These are phyloP conservation scores for Notodonta dromedarius DNA, from an alignment of 2,888 invertebrate species.

Conservation along the genomic window DNA sequence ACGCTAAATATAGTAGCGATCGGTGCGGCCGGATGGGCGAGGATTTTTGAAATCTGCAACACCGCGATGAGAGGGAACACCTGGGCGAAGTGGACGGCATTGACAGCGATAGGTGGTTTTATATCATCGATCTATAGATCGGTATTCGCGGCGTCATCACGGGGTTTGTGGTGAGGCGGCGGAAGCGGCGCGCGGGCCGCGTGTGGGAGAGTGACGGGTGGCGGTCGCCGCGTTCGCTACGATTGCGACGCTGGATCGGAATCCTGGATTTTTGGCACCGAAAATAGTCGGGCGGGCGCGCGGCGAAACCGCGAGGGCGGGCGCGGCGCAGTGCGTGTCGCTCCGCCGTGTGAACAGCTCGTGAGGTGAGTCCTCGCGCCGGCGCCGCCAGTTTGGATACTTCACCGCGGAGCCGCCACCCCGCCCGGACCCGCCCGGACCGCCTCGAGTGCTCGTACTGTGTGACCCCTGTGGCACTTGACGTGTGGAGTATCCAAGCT, in stretches of 20 bases:
- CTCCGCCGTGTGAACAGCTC: conserved; percentile 83
- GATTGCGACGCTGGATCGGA: conserved; percentile 69
- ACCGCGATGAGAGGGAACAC: conserved; percentile 11
- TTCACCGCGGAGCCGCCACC: conserved; percentile 44
- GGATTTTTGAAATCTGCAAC: conserved; percentile 47
- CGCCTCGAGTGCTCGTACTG: conserved; percentile 5
- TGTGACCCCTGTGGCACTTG: conserved; percentile 40
- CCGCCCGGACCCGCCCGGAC: conserved; percentile 21
- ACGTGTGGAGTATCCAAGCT: conserved; percentile 70
- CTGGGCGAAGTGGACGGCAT: conserved; percentile 44
- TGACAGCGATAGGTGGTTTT: conserved; percentile 46
- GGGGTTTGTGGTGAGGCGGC: conserved; percentile 33
- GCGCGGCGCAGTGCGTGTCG: conserved; percentile 81
- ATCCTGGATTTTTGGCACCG: conserved; percentile 83
- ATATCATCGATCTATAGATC: conserved; percentile 48
- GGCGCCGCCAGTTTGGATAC: conserved; percentile 63
- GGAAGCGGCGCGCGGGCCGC: conserved; percentile 21
- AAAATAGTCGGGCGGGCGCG: conserved; percentile 81
- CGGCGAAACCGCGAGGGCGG: conserved; percentile 66
- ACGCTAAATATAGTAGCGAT: conserved; percentile 46
- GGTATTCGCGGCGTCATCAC: conserved; percentile 34
- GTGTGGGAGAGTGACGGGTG: conserved; percentile 68
- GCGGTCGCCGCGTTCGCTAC: conserved; percentile 53
- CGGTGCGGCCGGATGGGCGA: conserved; percentile 39
- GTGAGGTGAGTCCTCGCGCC: conserved; percentile 71